Base-by-base conservation (phyloP, 2,888 invertebrate species). In the Drymonia ruficornis region DNA sequence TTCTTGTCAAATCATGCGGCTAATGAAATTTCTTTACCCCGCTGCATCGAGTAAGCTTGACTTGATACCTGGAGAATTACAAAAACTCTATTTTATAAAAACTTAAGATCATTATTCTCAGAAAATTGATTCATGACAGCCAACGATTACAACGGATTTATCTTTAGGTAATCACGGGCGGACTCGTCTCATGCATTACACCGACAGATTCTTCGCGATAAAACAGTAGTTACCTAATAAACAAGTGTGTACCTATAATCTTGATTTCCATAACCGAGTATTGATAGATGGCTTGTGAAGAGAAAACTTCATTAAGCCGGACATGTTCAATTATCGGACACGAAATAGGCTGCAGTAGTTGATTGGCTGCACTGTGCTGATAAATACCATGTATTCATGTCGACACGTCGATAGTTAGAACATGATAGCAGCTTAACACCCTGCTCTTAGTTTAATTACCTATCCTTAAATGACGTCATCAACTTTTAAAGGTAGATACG, bases 1-100 rank as follows among this genome's bases (percentile, higher is more conserved):
- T 81, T 87, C 80, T 83, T 87, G 90, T 84, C 85, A 85, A 87
- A 85, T 88, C 88, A 91, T 86, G 84, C 87, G 81, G 83, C 70
- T 88, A 88, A 91, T 89, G 86, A 86, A 85, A 78, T 76, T 81
- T 78, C 78, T 70, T 66, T 64, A 70, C 68, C 77, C 74, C 75
- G 73, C 68, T 67, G 52, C 53, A 59, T 60, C 64, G 61, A 62
- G 59, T 63, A 61, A 53, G 52, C 58, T 61, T 49, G 53, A 43
- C 48, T 59, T 49, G 49, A 16, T 47, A 47, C 47, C 47, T 31
- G 31, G 16, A 29, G 46, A 47, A 31, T 65, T 65, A 62, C 58
- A 47, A 55, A 40, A 16, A 16, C 11, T 40, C 12, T 31, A 31
- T 23, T 23, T 6, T 7, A 2, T 2, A 23, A 23, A 7, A 6